These are phyloP conservation scores for Oophaga sylvatica DNA, from an alignment of 2,797 vertebrate genomes.

Conservation along the genomic window DNA sequence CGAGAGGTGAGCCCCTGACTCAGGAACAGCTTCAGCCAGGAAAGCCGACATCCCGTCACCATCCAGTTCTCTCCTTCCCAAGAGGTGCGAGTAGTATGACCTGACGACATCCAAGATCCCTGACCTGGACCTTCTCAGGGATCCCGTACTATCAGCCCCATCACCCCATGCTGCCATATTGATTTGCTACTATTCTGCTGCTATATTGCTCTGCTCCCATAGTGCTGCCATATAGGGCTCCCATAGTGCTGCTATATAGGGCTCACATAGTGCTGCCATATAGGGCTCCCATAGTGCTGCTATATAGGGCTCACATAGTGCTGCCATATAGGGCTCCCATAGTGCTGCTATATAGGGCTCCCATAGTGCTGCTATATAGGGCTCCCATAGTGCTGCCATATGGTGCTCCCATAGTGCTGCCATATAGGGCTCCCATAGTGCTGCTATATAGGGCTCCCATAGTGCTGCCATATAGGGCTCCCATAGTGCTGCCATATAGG, in stretches of 20 bases:
- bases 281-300: background rate
- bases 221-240: background rate
- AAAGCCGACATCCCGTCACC: too few species aligned
- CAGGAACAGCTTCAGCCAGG: too few species aligned
- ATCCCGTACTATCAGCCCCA: too few species aligned
- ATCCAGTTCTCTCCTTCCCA: too few species aligned
- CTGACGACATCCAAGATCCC: too few species aligned
- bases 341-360: background rate
- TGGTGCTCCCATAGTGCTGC: background rate
- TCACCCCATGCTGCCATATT: too few species aligned
- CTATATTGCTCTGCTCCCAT: background rate
- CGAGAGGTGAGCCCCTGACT: too few species aligned
- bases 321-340: background rate
- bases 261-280: background rate
- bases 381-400: background rate
- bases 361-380: background rate
- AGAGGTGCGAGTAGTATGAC: too few species aligned
- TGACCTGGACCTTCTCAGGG: too few species aligned
- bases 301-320: background rate
- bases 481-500: background rate
- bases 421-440: background rate
- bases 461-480: background rate
- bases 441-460: background rate
- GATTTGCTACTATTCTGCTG: too few species aligned
- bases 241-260: background rate